phyloP scores from a whole-genome alignment of 2,797 vertebrate genomes.

The Ctenopoma multispine region DNA sequence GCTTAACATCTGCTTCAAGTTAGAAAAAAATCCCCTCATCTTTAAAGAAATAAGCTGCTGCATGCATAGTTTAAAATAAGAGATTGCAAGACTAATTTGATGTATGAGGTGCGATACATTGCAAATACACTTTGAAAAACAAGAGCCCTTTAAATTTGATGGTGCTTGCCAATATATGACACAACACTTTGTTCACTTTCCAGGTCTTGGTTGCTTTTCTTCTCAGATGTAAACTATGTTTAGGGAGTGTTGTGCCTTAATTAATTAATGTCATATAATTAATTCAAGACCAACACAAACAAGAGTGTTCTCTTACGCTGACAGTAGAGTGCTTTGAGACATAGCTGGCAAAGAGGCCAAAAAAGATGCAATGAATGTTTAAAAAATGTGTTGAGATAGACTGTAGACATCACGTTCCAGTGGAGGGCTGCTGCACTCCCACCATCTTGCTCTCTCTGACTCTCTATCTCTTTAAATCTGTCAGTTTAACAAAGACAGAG shows the following conservation, averaged over 20 bases:
- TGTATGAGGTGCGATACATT: conserved; percentile 57
- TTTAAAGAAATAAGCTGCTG: conserved; percentile 39
- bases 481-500: conserved; percentile 69
- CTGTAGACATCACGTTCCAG: conserved; percentile 60
- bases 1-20: conserved; percentile 86
- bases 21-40: conserved; percentile 39
- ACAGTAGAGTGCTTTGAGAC: conserved; percentile 36
- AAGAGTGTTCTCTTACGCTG: conserved; percentile 63
- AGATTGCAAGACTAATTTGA: conserved; percentile 49
- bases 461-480: conserved; percentile 64
- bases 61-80: conserved; percentile 49
- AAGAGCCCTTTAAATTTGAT: conserved; percentile 13
- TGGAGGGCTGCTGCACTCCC: conserved; percentile 44
- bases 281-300: conserved; percentile 68
- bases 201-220: conserved; percentile 38
- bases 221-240: conserved; percentile 52
- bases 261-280: conserved; percentile 71
- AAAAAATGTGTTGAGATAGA: conserved; percentile 59
- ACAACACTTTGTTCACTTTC: conserved; percentile 43
- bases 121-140: conserved; percentile 27
- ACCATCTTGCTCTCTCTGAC: conserved; percentile 26
- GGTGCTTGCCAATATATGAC: conserved; percentile 41
- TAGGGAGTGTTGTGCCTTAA: conserved; percentile 51
- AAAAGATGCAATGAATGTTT: conserved; percentile 67
- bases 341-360: conserved; percentile 40